phyloP scores from a whole-genome alignment of 2,888 invertebrate species.

The Drosophila emarginata region DNA sequence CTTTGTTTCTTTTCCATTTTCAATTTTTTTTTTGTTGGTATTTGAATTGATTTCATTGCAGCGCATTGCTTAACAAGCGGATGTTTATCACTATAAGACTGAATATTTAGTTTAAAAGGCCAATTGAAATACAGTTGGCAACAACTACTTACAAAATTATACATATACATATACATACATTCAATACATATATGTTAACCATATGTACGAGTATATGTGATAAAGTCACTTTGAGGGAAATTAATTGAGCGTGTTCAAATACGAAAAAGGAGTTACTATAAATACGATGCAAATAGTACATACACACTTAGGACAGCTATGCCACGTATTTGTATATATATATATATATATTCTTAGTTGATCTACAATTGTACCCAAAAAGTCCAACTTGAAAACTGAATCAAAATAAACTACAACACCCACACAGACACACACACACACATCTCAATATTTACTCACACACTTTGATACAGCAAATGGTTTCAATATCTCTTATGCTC shows the following conservation, averaged over 20 bases:
- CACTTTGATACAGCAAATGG: constrained; percentile 52
- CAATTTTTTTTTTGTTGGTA: constrained; percentile 19
- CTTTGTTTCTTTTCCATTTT: constrained; percentile 34
- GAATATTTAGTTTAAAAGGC: constrained; percentile 81
- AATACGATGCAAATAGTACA: not conserved
- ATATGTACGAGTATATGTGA: no score
- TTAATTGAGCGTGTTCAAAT: constrained; percentile 44
- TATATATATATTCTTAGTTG: not conserved
- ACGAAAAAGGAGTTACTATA: constrained; percentile 46
- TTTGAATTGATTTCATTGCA: constrained; percentile 72
- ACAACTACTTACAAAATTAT: constrained; percentile 17
- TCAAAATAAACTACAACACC: constrained; percentile 22
- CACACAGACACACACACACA: constrained; percentile 9
- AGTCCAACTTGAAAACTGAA: constrained; percentile 31
- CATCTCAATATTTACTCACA: not conserved
- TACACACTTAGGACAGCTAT: constrained; percentile 4
- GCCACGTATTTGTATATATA: constrained; percentile 25
- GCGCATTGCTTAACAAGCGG: constrained; percentile 82
- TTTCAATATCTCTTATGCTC: constrained; percentile 55
- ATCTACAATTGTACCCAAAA: constrained; percentile 7
- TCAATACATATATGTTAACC: not conserved
- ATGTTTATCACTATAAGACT: constrained; percentile 82
- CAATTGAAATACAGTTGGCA: constrained; percentile 35
- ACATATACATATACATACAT: no score
- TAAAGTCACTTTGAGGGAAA: not conserved